A percentile compares a stretch with the other conserved stretches of the same genome.
These are phyloP conservation scores for Oryzias curvinotus DNA, from an alignment of 2,113 vertebrate genomes.

Conservation along the genomic window DNA sequence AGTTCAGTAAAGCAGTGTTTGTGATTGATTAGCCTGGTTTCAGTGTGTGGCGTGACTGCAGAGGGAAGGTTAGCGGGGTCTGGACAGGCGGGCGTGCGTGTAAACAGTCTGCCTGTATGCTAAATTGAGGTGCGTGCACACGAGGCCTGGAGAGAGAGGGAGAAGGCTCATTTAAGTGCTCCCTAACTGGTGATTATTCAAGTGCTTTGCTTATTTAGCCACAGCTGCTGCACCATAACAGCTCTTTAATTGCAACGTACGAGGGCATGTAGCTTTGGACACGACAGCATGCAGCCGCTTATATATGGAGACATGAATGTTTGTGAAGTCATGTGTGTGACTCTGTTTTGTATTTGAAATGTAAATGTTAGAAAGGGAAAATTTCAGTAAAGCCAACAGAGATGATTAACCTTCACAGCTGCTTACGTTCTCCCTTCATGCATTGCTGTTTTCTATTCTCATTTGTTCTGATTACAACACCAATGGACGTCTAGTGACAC, in stretches of 20 bases:
- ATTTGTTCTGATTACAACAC: not conserved
- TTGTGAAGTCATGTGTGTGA: conserved; percentile 7
- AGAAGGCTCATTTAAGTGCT: conserved; percentile 76
- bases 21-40: conserved; percentile 16
- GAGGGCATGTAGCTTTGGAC: conserved; percentile 55
- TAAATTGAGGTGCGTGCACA: conserved; percentile 61
- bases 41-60: conserved; percentile 59
- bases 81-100: conserved; percentile 46
- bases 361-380: conserved; percentile 39
- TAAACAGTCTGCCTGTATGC: conserved; percentile 46
- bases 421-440: conserved; percentile 9
- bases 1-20: conserved; percentile 1
- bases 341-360: conserved; percentile 29
- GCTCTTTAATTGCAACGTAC: conserved; percentile 73
- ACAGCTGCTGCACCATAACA: conserved; percentile 75
- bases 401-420: conserved; percentile 20
- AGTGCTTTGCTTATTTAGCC: conserved; percentile 75
- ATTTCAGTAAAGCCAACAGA: conserved; percentile 16
- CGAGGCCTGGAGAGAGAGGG: conserved; percentile 59
- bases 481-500: conserved; percentile 1
- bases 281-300: conserved; percentile 35
- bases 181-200: conserved; percentile 76
- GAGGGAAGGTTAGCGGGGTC: conserved; percentile 56
- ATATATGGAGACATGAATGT: conserved; percentile 8
- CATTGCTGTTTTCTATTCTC: conserved; percentile 5